These are phyloP conservation scores for Drosophila imparisetae DNA, from an alignment of 2,888 invertebrate species.

Conservation along the genomic window DNA sequence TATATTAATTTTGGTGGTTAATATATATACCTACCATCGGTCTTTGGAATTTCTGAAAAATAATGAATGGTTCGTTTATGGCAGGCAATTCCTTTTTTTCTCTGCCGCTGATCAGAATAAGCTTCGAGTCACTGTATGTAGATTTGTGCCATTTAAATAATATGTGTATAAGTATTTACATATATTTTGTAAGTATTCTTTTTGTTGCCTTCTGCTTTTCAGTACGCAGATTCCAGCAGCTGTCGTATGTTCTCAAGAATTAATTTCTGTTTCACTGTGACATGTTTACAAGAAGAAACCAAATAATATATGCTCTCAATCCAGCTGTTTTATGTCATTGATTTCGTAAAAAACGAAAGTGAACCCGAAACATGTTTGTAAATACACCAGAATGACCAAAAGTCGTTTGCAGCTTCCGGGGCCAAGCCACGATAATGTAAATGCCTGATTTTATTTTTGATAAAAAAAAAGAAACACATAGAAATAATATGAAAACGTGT, in stretches of 20 bases:
- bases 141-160: conserved; percentile 7
- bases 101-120: no score
- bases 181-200: conserved; percentile 2
- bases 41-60: no score
- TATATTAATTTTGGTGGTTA: no score
- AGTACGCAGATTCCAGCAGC: conserved; percentile 64
- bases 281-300: conserved; percentile 68
- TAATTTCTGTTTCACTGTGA: conserved; percentile 59
- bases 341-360: conserved; percentile 41
- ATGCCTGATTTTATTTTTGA: conserved; percentile 13
- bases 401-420: conserved; percentile 54
- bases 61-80: no score
- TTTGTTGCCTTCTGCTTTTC: background rate
- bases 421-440: conserved; percentile 6
- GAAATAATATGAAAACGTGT: conserved; percentile 11
- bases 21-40: no score
- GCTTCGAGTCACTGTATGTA: no score
- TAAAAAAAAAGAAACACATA: conserved; percentile 2
- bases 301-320: conserved; percentile 34
- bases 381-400: conserved; percentile 24
- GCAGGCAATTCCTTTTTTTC: no score
- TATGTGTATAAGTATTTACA: conserved; percentile 20
- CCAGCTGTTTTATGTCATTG: conserved; percentile 64
- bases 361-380: conserved; percentile 24
- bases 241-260: conserved; percentile 60